These are phyloP conservation scores for Globodera ellingtonae DNA, from an alignment of 1,140 invertebrate genomes.

Conservation along the genomic window DNA sequence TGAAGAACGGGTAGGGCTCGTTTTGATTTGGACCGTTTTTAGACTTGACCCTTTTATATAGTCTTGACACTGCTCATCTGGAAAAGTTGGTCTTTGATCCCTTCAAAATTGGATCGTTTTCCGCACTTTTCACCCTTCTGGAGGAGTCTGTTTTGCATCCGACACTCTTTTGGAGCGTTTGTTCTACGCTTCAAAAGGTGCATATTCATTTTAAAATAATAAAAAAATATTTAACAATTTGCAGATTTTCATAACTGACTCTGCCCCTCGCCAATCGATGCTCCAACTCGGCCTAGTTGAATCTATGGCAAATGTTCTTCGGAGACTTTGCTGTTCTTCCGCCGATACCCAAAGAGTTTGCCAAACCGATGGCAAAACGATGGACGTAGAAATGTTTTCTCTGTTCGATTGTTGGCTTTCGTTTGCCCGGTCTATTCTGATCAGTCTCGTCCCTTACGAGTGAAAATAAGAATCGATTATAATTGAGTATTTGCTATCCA, in stretches of 20 bases:
- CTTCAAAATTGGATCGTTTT: constrained; percentile 48
- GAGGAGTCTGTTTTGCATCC: constrained; percentile 47
- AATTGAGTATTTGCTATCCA: constrained; percentile 16
- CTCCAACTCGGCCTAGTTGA: constrained; percentile 44
- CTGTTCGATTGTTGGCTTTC: constrained; percentile 53
- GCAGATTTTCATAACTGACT: constrained; percentile 52
- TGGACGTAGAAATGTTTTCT: constrained; percentile 30
- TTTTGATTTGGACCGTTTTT: background rate
- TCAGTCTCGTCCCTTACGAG: constrained; percentile 46
- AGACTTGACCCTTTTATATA: constrained; percentile 21
- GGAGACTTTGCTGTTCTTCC: constrained; percentile 28
- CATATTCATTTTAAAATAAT: background rate
- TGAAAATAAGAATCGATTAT: background rate
- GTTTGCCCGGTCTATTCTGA: constrained; percentile 44
- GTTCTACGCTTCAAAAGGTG: constrained; percentile 54
- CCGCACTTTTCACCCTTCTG: constrained; percentile 46
- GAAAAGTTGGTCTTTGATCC: constrained; percentile 42
- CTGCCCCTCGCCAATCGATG: constrained; percentile 42
- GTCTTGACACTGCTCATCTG: constrained; percentile 42
- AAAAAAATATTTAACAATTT: background rate
- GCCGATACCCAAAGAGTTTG: background rate
- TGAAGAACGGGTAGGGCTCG: constrained; percentile 41
- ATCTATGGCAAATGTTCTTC: constrained; percentile 50
- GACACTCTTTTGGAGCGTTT: constrained; percentile 51
- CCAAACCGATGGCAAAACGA: background rate